Evolutionary conservation across 2,797 vertebrate genomes (phyloP), one percentile per base, ranked within the genome.

Genomic region (Limosa lapponica): DNA sequence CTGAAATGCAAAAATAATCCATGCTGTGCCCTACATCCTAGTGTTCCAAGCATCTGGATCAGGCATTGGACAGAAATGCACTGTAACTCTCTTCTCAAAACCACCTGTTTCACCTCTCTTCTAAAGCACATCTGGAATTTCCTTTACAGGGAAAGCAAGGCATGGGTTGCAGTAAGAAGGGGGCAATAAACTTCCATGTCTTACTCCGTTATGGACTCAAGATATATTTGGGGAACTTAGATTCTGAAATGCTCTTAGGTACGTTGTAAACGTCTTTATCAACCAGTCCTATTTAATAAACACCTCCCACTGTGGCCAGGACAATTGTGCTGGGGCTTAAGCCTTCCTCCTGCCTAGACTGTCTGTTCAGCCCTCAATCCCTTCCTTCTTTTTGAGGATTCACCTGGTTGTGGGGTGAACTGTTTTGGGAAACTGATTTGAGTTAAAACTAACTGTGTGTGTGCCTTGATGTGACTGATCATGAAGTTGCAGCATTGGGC

Each of bases 261-360:
- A n/a, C 3, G 10, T 22, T 41, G 20, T 70, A 37, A 13, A 41
- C 8, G 70, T 22, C 30, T 87, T 62, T 30, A 19, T 55, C 25
- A 73, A 18, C 10, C 3, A 54, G 6, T 71, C 36, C 23, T 9
- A 5, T 58, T 32, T 67, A 30, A 27, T 15, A 62, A 72, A 24
- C 4, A 43, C 10, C 12, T 84, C 37, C 11, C 32, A 2, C 0
- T 30, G 22, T 36, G 14, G 8, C 69, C 19, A 72, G 27, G 27
- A 32, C 0, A 3, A n/a, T 5, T 2, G 1, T 43, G 3, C 15
- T 72, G 41, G 2, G 7, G 5, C 32, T 69, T 36, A 43, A 54
- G 2, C 2, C 18, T 48, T 82, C 13, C 20, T 84, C 6, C 27
- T 69, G 10, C 15, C 16, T 65, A 22, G 37, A 25, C 3, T 67